Base-by-base conservation (phyloP, 2,113 vertebrate genomes). In the Morone saxatilis region DNA sequence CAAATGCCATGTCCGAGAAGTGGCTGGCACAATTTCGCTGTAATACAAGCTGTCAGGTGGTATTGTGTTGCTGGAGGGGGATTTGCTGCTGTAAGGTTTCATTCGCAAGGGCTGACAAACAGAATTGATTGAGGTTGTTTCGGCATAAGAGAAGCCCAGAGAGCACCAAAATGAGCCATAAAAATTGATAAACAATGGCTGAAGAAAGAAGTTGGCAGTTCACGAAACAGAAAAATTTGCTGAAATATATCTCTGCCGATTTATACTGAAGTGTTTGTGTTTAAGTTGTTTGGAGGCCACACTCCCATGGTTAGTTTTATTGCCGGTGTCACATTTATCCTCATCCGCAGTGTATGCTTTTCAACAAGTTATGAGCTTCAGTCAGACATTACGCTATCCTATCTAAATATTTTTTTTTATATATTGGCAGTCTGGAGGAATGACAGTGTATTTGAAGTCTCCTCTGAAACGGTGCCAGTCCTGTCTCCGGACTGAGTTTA, bases 51-150 rank as follows among this genome's bases (percentile, higher is more conserved):
- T 84, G 84, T 86, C 77, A 76, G 67, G 51, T 76, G 76, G 56
- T 66, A 69, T 75, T 59, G 51, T 62, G 60, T 66, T 36, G 51
- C 84, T 43, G 38, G 38, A 67, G 80, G 84, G 76, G 72, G 79
- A 80, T 83, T 89, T 81, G 74, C 57, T 62, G 80, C 61, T 51
- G 73, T 63, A 48, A 78, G 54, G 79, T 87, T 87, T 86, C 75
- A 83, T 86, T 86, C 62, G 45, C 74, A 71, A 69, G 36, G 61
- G 50, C 74, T 78, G 83, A 93, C 61, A 77, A 86, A 78, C 71
- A 71, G 10, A 75, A 85, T 84, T 85, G 83, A 90, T 75, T 65
- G 82, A 90, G 81, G 76, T 88, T 66, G 71, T 90, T 86, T 86
- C 7, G n/a, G 71, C 41, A 20, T 68, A 68, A 74, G 61, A 81